These are phyloP conservation scores for Elephas maximus DNA, from an alignment of 2,113 vertebrate species.

Conservation along the genomic window DNA sequence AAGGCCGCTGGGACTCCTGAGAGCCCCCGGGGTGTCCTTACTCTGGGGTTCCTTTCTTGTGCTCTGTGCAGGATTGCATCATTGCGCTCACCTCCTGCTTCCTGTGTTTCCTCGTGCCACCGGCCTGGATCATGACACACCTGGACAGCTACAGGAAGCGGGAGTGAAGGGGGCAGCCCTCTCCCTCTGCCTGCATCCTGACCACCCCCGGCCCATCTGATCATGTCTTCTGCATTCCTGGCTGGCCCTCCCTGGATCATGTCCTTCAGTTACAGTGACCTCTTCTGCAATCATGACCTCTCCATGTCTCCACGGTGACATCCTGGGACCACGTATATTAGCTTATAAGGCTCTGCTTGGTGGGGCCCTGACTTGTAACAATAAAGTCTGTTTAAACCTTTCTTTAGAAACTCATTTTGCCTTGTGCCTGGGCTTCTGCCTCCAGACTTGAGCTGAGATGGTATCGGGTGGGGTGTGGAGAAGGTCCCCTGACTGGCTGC, in stretches of 20 bases:
- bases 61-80: slow-evolving; percentile 59
- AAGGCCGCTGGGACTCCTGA: background rate
- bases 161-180: slow-evolving; percentile 70
- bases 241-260: background rate
- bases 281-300: slow-evolving; percentile 38
- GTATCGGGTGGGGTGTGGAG: background rate
- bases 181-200: background rate
- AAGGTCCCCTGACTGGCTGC: background rate
- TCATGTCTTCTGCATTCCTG: slow-evolving; percentile 54
- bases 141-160: slow-evolving; percentile 83
- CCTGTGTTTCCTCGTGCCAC: slow-evolving; percentile 70
- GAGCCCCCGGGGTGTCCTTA: background rate
- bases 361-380: slow-evolving; percentile 56
- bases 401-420: background rate
- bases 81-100: slow-evolving; percentile 76
- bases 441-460: background rate
- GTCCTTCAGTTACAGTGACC: slow-evolving; percentile 46
- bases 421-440: background rate
- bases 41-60: slow-evolving; percentile 34
- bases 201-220: background rate
- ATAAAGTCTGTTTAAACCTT: slow-evolving; percentile 75
- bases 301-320: slow-evolving; percentile 5
- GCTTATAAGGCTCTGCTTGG: background rate
- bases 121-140: slow-evolving; percentile 81
- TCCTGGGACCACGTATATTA: slow-evolving; percentile 65